These are phyloP conservation scores for Ormia ochracea DNA, from an alignment of 2,888 invertebrate genomes.

Conservation along the genomic window DNA sequence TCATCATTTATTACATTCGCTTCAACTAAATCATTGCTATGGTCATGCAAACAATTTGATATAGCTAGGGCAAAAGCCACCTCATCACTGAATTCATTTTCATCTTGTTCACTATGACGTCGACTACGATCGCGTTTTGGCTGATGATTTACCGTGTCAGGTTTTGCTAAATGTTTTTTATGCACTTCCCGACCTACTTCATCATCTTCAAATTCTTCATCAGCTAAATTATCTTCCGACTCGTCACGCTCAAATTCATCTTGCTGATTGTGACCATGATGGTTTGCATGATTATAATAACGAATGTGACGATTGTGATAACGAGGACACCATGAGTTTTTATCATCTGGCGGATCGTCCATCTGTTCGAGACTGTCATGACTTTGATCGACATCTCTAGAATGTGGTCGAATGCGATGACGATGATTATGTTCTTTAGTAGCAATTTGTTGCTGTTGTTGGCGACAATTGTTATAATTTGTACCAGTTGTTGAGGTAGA, in stretches of 20 bases:
- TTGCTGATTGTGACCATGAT: conserved; percentile 68
- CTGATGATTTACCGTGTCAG: conserved; percentile 42
- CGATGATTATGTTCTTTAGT: conserved; percentile 72
- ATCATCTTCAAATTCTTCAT: conserved; percentile 76
- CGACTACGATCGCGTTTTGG: conserved; percentile 13
- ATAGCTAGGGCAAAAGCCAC: conserved; percentile 62
- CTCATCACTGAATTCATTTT: conserved; percentile 61
- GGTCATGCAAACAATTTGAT: conserved; percentile 53
- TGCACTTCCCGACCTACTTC: conserved; percentile 74
- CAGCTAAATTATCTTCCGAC: conserved; percentile 76
- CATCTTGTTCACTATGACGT: conserved; percentile 62
- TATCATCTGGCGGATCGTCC: conserved; percentile 64
- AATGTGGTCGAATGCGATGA: conserved; percentile 73
- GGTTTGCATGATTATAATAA: conserved; percentile 67
- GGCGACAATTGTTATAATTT: conserved; percentile 60
- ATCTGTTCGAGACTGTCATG: conserved; percentile 74
- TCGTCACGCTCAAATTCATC: conserved; percentile 73
- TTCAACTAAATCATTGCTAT: conserved; percentile 67
- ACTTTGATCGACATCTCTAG: conserved; percentile 75
- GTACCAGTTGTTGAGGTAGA: conserved; percentile 63
- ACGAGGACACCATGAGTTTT: conserved; percentile 51
- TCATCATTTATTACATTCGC: conserved; percentile 77
- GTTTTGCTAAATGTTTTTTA: conserved; percentile 67
- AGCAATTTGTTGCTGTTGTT: conserved; percentile 51
- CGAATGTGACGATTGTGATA: conserved; percentile 64